phyloP scores from a whole-genome alignment of 1,140 invertebrate species.

The Drosophila sp. region DNA sequence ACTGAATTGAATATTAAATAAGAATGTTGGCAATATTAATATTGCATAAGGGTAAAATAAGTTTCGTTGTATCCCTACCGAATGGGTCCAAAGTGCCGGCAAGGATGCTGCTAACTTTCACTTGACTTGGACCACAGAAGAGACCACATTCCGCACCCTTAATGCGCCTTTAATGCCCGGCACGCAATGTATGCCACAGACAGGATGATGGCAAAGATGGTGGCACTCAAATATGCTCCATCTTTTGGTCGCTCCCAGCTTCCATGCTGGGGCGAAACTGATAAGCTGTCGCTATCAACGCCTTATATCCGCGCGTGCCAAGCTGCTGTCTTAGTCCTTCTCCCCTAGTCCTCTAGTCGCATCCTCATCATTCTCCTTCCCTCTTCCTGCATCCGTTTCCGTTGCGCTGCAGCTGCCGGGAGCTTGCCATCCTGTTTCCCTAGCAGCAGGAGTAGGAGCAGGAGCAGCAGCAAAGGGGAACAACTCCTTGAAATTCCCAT shows the following conservation, averaged over 20 bases:
- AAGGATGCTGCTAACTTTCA: conserved; percentile 60
- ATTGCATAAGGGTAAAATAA: background rate
- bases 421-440: conserved; percentile 72
- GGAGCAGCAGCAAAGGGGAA: conserved; percentile 45
- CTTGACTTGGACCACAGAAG: conserved; percentile 42
- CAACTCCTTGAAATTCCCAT: conserved; percentile 56
- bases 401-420: conserved; percentile 63
- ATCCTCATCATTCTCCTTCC: background rate
- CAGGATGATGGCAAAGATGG: conserved; percentile 39
- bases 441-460: conserved; percentile 24
- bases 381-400: conserved; percentile 68
- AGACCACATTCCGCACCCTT: conserved; percentile 14
- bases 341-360: background rate
- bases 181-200: conserved; percentile 51
- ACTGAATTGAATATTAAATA: conserved; percentile 9
- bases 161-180: conserved; percentile 55
- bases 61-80: conserved; percentile 17
- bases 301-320: conserved; percentile 54
- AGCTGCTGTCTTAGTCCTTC: conserved; percentile 27
- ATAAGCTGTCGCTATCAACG: conserved; percentile 75
- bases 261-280: conserved; percentile 29
- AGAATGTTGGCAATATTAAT: background rate
- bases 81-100: conserved; percentile 33
- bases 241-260: conserved; percentile 5
- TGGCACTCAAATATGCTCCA: conserved; percentile 24